A percentile compares a stretch with the other conserved stretches of the same genome.
phyloP scores from a whole-genome alignment of 2,113 vertebrate genomes.

The Tragelaphus strepsiceros region DNA sequence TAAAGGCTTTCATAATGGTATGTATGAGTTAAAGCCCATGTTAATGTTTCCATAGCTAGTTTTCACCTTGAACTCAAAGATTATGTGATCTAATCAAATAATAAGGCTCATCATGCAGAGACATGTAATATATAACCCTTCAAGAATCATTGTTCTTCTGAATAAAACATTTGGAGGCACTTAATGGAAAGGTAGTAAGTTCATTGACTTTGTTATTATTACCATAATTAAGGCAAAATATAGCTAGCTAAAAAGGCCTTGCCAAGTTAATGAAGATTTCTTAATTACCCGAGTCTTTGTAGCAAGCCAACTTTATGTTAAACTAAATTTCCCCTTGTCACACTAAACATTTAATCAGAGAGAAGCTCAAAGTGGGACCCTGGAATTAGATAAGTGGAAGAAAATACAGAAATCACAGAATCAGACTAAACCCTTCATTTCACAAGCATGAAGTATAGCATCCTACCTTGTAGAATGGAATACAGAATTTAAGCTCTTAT shows the following conservation, averaged over 20 bases:
- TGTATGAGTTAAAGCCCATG: not conserved
- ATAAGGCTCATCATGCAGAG: not conserved
- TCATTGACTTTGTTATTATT: constrained; percentile 60
- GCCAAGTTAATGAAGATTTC: constrained; percentile 59
- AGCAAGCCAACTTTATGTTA: constrained; percentile 47
- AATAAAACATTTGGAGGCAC: constrained; percentile 57
- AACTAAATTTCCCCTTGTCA: constrained; percentile 43
- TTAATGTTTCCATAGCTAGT: not conserved
- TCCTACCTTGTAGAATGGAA: not conserved
- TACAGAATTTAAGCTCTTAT: not conserved
- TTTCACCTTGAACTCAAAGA: constrained; percentile 50
- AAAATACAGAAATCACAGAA: not conserved
- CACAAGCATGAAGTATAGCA: not conserved
- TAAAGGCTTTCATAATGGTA: not conserved
- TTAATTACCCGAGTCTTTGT: constrained; percentile 40
- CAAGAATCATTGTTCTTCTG: constrained; percentile 18
- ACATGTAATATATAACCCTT: not conserved
- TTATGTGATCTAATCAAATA: constrained; percentile 2
- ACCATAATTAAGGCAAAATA: constrained; percentile 65
- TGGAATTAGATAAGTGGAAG: not conserved
- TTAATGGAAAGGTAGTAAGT: constrained; percentile 51
- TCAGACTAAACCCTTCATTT: not conserved
- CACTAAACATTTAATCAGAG: constrained; percentile 6
- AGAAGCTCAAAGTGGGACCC: not conserved
- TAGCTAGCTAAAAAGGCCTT: constrained; percentile 45